Evolutionary conservation across 2,888 invertebrate species (phyloP).

Genomic region (Euproctis similis): DNA sequence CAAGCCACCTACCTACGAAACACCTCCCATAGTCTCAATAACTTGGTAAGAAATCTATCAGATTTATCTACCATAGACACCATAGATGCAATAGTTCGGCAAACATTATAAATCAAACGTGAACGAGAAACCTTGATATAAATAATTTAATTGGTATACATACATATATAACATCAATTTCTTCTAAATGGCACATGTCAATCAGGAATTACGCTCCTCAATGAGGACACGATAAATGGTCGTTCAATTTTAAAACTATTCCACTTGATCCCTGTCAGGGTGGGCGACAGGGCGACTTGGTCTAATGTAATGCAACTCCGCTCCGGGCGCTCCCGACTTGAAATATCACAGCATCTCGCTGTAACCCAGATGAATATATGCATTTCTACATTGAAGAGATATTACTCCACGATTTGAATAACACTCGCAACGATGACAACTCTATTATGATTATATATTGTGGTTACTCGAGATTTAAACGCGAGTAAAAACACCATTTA

Average conservation of each 20-base stretch:
- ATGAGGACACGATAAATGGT: slow-evolving; percentile 43
- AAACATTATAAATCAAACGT: too few relatives aligned
- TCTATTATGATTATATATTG: too few relatives aligned
- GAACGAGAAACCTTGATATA: too few relatives aligned
- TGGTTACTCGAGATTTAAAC: too few relatives aligned
- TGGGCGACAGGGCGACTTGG: slow-evolving; percentile 50
- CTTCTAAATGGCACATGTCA: slow-evolving; percentile 43
- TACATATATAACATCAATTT: slow-evolving; percentile 34
- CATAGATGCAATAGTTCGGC: too few relatives aligned
- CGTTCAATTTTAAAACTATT: slow-evolving; percentile 38
- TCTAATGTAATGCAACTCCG: slow-evolving; percentile 54
- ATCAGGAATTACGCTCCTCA: slow-evolving; percentile 34
- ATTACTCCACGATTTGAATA: slow-evolving; percentile 17
- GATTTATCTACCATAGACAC: too few relatives aligned
- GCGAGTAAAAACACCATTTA: too few relatives aligned
- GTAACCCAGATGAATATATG: slow-evolving; percentile 45
- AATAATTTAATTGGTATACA: slow-evolving; percentile 31
- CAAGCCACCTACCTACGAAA: too few relatives aligned
- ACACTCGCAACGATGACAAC: neutral
- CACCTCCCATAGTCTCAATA: too few relatives aligned
- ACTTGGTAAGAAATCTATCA: too few relatives aligned
- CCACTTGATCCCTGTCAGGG: slow-evolving; percentile 45
- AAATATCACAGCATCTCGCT: slow-evolving; percentile 56
- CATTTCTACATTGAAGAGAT: slow-evolving; percentile 25
- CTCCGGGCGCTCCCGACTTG: slow-evolving; percentile 58